Evolutionary conservation across 2,888 invertebrate species (phyloP).

Genomic region (Pristionchus mayeri): DNA sequence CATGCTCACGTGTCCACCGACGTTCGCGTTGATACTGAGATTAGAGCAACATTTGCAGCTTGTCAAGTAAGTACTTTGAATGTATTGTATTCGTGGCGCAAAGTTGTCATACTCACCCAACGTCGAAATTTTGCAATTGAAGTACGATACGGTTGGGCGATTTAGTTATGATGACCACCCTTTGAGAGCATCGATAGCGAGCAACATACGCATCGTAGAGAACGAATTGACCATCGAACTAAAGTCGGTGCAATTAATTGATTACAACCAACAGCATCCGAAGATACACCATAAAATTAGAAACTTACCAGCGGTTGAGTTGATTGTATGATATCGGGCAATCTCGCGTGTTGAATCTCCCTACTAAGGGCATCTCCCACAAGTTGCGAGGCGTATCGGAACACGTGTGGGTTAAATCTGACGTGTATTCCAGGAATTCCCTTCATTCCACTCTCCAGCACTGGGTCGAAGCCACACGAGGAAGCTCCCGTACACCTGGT

Average conservation of each 20-base stretch:
- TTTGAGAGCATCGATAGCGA: constrained; percentile 70
- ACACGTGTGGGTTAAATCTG: constrained; percentile 66
- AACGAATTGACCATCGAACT: constrained; percentile 70
- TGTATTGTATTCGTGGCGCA: too few relatives aligned
- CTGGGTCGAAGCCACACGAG: constrained; percentile 59
- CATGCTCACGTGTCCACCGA: not conserved
- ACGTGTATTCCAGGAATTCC: constrained; percentile 72
- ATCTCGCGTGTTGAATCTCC: constrained; percentile 68
- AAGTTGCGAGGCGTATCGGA: constrained; percentile 69
- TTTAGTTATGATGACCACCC: constrained; percentile 71
- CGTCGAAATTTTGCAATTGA: constrained; percentile 72
- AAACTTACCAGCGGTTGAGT: constrained; percentile 54
- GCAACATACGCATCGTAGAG: constrained; percentile 74
- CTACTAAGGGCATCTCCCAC: constrained; percentile 65
- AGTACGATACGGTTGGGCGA: constrained; percentile 71
- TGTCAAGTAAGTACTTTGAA: too few relatives aligned
- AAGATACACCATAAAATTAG: too few relatives aligned
- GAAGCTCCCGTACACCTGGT: constrained; percentile 21
- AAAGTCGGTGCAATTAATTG: constrained; percentile 33
- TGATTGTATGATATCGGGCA: constrained; percentile 72
- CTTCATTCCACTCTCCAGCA: constrained; percentile 58
- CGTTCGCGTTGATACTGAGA: not conserved
- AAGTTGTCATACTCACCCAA: constrained; percentile 71
- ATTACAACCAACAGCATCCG: too few relatives aligned
- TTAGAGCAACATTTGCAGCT: too few relatives aligned